Conservation (phyloP, 2,797 vertebrate genomes). For the Macropus fuliginosus region DNA sequence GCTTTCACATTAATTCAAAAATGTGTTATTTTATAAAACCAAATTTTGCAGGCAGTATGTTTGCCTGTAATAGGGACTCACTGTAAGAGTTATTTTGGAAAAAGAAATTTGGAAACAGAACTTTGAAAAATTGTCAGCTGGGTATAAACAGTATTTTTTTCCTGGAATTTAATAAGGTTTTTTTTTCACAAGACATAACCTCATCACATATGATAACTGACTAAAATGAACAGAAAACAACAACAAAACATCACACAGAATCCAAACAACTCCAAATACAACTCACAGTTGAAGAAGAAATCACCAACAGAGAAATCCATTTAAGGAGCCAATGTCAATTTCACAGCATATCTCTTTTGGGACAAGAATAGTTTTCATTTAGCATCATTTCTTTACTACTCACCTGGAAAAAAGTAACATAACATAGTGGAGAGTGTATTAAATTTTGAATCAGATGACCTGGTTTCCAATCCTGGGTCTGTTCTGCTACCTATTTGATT, state of each 20-base stretch:
- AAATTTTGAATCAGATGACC: background rate
- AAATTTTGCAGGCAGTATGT: constrained; percentile 11
- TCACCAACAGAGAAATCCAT: constrained; percentile 9
- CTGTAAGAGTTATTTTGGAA: constrained; percentile 23
- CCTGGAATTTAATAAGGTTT: constrained; percentile 62
- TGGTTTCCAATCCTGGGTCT: background rate
- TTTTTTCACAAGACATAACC: constrained; percentile 45
- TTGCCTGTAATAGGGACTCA: constrained; percentile 5
- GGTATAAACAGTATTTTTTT: constrained; percentile 55
- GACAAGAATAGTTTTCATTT: background rate
- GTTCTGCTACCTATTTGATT: background rate
- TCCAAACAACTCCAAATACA: constrained; percentile 53
- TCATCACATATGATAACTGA: constrained; percentile 56
- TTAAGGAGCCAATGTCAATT: background rate
- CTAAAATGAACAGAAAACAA: constrained; percentile 52
- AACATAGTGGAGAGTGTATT: background rate
- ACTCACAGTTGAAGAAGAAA: constrained; percentile 41
- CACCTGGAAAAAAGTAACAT: background rate
- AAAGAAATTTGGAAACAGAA: constrained; percentile 16
- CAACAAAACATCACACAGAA: constrained; percentile 45
- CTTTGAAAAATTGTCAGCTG: constrained; percentile 7
- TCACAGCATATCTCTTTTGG: background rate
- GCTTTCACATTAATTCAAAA: constrained; percentile 15
- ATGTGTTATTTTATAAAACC: constrained; percentile 5
- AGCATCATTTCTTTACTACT: background rate